Percentiles rank a stretch among this genome's conserved stretches.
Evolutionary conservation across 2,888 invertebrate species (phyloP).

Genomic region (Polylopha cassiicola): DNA sequence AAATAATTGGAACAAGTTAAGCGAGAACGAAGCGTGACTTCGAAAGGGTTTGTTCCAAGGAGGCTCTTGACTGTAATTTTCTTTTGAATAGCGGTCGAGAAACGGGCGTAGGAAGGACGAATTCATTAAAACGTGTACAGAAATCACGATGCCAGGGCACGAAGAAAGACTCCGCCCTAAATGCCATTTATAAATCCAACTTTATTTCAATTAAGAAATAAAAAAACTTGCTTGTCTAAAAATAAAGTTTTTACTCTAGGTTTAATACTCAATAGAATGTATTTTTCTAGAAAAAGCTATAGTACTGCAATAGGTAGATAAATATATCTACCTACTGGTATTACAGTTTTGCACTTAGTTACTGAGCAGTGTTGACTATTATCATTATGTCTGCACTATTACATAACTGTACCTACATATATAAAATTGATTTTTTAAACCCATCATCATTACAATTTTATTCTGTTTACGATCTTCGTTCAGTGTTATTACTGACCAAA

Average conservation of each 20-base stretch:
- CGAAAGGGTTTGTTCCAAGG: constrained; percentile 68
- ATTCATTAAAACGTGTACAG: constrained; percentile 69
- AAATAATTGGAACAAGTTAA: constrained; percentile 70
- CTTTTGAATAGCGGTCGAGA: constrained; percentile 64
- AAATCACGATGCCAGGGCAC: constrained; percentile 57
- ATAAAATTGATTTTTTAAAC: constrained; percentile 64
- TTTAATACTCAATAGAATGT: no score
- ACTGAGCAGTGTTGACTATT: constrained; percentile 32
- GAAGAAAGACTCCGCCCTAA: constrained; percentile 50
- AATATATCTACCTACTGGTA: no score
- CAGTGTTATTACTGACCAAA: constrained; percentile 52
- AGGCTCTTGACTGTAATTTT: constrained; percentile 68
- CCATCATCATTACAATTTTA: constrained; percentile 64
- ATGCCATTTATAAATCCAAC: constrained; percentile 48
- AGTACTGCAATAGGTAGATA: no score
- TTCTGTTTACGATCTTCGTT: constrained; percentile 61
- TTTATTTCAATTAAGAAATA: constrained; percentile 21
- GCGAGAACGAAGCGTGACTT: constrained; percentile 67
- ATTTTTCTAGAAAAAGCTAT: no score
- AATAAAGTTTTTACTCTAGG: no score
- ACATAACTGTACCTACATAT: constrained; percentile 66
- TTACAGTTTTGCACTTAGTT: constrained; percentile 13
- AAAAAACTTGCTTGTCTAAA: no score
- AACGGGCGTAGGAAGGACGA: constrained; percentile 60
- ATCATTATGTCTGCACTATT: constrained; percentile 38